Base-by-base conservation (phyloP, 2,113 vertebrate species). In the Eptesicus fuscus region DNA sequence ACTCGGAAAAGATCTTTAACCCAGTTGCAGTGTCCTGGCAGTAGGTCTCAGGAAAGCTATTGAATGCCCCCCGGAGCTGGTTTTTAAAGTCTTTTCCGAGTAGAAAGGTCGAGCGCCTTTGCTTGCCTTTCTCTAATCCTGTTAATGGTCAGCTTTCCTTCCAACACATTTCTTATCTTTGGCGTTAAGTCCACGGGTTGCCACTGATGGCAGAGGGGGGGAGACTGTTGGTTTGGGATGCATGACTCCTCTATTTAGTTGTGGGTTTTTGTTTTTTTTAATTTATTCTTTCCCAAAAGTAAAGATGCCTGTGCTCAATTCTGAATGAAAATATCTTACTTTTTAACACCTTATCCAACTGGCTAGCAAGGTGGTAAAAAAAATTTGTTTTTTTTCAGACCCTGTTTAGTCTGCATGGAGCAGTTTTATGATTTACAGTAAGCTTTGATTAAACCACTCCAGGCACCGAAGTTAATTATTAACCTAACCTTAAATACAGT, bases 401-500 rank as follows among this genome's bases (percentile, higher is more conserved):
- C 42, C 37, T 86, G 69, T 91, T 80, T 61, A 88, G 35, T 42
- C 83, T 97, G 40, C 4, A 13, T 28, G 70, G 16, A 14, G 18
- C 85, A 78, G 35, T 78, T 97, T 95, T 96, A 88, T 82, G 92
- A 71, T 93, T 95, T 96, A 85, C 49, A 94, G 84, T 18, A 83
- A 78, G 76, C 88, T 94, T 87, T 95, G 82, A 88, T 87, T 94
- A 95, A 96, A 98, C 77, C 96, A 96, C 73, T 88, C 78, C 47
- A 83, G 95, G 83, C 83, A 96, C 82, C 3, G 22, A 44, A 88
- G 69, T 90, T 98, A 98, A 98, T 98, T 97, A 96, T 95, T 98
- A 98, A 95, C 76, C 47, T 95, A 79, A 91, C 74, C 96, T 98
- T 97, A 97, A 97, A 97, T 94, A 97, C 40, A 95, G 85, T 88